Evolutionary conservation across 2,797 vertebrate genomes (phyloP).

Genomic region (Sparus aurata): DNA sequence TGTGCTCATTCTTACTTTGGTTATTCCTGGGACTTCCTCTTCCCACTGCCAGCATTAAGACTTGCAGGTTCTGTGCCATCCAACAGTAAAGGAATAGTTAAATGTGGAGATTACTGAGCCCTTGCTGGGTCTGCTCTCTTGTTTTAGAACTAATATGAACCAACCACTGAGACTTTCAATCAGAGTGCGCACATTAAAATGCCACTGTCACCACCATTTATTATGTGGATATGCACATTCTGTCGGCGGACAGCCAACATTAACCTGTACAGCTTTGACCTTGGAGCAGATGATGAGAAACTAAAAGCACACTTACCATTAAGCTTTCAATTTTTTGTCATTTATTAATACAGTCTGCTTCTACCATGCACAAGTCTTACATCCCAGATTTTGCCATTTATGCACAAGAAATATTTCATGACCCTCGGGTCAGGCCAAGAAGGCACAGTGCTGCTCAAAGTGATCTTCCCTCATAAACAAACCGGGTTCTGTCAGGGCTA

Average conservation of each 20-base stretch:
- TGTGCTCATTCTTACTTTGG: background rate
- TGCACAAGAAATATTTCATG: conserved; percentile 22
- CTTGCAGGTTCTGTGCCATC: background rate
- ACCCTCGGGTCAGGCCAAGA: background rate
- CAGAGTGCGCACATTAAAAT: background rate
- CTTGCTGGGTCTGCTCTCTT: background rate
- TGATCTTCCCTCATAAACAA: background rate
- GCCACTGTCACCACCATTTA: too few species aligned
- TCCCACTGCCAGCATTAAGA: background rate
- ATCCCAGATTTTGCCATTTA: background rate
- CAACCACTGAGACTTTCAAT: background rate
- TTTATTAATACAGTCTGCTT: conserved; percentile 4
- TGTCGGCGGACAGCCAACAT: background rate
- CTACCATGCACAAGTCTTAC: background rate
- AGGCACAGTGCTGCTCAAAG: background rate
- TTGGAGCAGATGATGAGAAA: background rate
- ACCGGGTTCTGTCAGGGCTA: background rate
- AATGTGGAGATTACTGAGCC: background rate
- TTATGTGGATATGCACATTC: background rate
- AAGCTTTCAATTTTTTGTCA: background rate
- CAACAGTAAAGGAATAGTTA: background rate
- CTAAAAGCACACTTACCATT: background rate
- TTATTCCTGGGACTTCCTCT: background rate
- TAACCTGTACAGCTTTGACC: background rate
- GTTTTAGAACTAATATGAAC: background rate